These are phyloP conservation scores for Junonia oenone DNA, from an alignment of 2,888 invertebrate species.

Conservation along the genomic window DNA sequence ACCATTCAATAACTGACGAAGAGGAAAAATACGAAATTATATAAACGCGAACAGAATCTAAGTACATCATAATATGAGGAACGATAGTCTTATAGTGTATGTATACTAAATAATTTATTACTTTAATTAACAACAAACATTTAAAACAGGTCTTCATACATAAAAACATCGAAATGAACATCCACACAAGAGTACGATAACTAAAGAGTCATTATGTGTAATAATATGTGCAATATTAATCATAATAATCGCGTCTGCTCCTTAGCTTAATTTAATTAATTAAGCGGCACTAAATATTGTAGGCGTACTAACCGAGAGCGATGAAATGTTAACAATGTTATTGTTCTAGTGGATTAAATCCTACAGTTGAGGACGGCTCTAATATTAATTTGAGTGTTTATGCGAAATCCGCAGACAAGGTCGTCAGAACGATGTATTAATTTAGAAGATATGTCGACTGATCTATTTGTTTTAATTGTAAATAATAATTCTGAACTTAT, in stretches of 20 bases:
- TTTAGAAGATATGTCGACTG: constrained; percentile 31
- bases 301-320: constrained; percentile 57
- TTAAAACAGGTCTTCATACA: too few species aligned
- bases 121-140: too few species aligned
- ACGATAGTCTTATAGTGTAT: too few species aligned
- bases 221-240: constrained; percentile 48
- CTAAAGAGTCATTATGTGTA: neutral
- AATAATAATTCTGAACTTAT: neutral
- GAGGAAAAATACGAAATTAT: too few species aligned
- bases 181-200: neutral
- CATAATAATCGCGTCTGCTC: constrained; percentile 60
- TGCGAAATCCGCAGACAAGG: constrained; percentile 55
- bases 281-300: constrained; percentile 63
- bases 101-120: too few species aligned
- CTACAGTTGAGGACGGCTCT: constrained; percentile 50
- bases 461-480: constrained; percentile 16
- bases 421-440: constrained; percentile 54
- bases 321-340: constrained; percentile 72
- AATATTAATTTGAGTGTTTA: constrained; percentile 67
- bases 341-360: constrained; percentile 69
- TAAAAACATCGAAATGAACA: too few species aligned
- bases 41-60: too few species aligned
- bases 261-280: constrained; percentile 66
- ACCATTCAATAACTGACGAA: too few species aligned
- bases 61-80: too few species aligned